Evolutionary conservation across 2,113 vertebrate genomes (phyloP).

Genomic region (Stictonetta naevosa): DNA sequence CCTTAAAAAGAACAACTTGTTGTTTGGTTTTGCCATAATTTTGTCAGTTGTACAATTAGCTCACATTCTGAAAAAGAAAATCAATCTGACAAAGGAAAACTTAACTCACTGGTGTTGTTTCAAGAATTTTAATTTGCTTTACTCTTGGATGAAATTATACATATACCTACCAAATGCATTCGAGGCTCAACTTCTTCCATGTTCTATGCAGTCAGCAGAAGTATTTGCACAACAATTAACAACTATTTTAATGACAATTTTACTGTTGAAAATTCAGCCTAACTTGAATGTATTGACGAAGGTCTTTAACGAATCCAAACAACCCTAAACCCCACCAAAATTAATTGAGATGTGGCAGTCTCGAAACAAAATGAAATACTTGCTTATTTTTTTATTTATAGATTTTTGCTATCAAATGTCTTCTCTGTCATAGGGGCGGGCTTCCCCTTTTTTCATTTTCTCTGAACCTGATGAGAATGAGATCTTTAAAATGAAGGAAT

Average conservation of each 20-base stretch:
- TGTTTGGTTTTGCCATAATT: not conserved
- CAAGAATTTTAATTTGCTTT: not conserved
- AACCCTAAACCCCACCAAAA: not conserved
- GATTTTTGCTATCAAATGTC: not conserved
- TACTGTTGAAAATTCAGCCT: not conserved
- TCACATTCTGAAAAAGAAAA: not conserved
- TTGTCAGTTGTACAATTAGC: not conserved
- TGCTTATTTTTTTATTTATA: not conserved
- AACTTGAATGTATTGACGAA: not conserved
- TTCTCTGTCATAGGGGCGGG: not conserved
- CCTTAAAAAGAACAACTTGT: not conserved
- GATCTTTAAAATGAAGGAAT: not conserved
- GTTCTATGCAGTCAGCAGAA: not conserved
- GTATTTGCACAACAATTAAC: not conserved
- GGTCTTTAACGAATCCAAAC: not conserved
- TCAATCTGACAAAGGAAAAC: not conserved
- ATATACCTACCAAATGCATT: not conserved
- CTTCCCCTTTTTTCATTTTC: fast-evolving
- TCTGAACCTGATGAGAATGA: not conserved
- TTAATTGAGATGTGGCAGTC: fast-evolving
- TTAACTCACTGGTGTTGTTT: not conserved
- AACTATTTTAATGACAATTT: not conserved
- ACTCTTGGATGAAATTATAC: not conserved
- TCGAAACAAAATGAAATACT: not conserved
- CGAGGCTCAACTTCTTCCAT: not conserved